Base-by-base conservation (phyloP, 2,797 vertebrate genomes). In the Microhierax caerulescens region DNA sequence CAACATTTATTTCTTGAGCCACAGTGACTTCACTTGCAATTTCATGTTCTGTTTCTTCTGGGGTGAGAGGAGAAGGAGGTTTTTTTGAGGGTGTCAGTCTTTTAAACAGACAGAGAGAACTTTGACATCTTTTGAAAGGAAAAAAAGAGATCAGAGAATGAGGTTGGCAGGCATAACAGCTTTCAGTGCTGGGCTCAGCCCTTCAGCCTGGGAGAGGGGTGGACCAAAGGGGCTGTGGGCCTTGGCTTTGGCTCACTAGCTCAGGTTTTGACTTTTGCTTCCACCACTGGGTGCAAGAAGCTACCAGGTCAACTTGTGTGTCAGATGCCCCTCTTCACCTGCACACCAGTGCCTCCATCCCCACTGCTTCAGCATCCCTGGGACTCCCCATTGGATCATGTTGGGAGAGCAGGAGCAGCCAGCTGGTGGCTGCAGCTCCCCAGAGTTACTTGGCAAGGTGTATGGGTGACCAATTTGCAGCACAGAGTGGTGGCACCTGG, bases 351-450 rank as follows among this genome's bases (percentile, higher is more conserved):
- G 68, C 18, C 23, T n/a, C 48, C 59, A 37, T 5, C 23, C 18
- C 11, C 1, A 0, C 61, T 22, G 36, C 6, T 43, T 21, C 45
- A 43, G 36, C 45, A 27, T 8, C 41, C 16, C 9, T 25, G 15
- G 30, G 51, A 17, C 13, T 28, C 23, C 34, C 23, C 2, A 0
- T 61, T 3, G 1, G n/a, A n/a, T 11, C 10, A 12, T 1, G 5
- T 3, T 28, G 47, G 73, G 10, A 21, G 37, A 32, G 27, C 72
- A 27, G 37, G 54, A 53, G 37, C 22, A 10, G 37, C 45, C 25
- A 17, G 7, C 17, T 20, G n/a, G 37, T n/a, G n/a, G 56, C 63
- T 12, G 39, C 81, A 48, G 41, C 59, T 54, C 41, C 68, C 39
- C 27, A 4, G 27, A 5, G 34, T 11, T 32, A 6, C 11, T 56